Base-by-base conservation (phyloP, 2,797 vertebrate genomes). In the Halcyon chelicuti region DNA sequence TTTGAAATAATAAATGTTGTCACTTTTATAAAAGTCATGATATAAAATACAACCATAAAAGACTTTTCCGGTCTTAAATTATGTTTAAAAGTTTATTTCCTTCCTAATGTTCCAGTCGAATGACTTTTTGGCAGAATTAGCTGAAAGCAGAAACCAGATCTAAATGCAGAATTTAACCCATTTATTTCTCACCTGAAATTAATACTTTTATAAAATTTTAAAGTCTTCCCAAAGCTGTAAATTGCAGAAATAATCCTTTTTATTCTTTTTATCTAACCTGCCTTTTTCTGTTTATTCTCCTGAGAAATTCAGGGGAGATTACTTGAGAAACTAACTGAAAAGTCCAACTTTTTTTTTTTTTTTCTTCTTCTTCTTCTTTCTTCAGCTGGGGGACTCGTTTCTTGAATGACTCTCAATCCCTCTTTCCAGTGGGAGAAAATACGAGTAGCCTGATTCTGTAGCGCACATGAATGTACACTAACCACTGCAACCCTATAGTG, bases 61-160 rank as follows among this genome's bases (percentile, higher is more conserved):
- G 39, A 93, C 46, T 94, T 86, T 96, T 97, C 78, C 67, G 29
- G 89, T 75, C 84, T 91, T 96, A 95, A 94, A 91, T 93, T 87
- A 90, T 80, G 62, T 93, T 94, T 96, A 95, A 87, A 97, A 92
- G 85, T 79, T 96, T 86, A 95, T 88, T 97, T 97, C 91, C 96
- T 98, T 97, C 81, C 90, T 97, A 96, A 95, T 89, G 83, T 91
- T 94, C 60, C 78, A 96, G 23, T 66, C 86, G 72, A 97, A 97
- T 42, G 94, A 79, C 78, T 95, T 93, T 42, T 94, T 96, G 94
- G 88, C 78, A 96, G 92, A 97, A 90, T 29, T 51, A 47, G 35
- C 19, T 58, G 91, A 95, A 94, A 88, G 79, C 14, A 67, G 74
- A 91, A 91, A 75, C 17, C 49, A 91, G 67, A 26, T 82, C 80